phyloP scores from a whole-genome alignment of 2,888 invertebrate genomes.

The Hyppa rectilinea region DNA sequence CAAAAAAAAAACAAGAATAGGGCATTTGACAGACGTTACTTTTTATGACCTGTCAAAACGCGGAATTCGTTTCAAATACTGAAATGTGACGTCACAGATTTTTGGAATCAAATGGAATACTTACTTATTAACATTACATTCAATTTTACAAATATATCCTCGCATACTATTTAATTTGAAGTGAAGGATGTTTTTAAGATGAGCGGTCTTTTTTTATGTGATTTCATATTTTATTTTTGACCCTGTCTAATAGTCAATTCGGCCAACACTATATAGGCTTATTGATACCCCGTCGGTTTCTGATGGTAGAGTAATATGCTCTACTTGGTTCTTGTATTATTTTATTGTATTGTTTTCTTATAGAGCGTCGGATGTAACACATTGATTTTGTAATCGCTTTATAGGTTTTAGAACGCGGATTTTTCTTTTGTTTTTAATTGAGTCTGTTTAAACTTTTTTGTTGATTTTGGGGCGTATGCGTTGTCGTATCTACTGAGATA shows the following conservation, averaged over 20 bases:
- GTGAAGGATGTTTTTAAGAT: no score
- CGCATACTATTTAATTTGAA: no score
- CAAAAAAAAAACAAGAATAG: constrained; percentile 23
- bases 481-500: not conserved
- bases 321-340: constrained; percentile 7
- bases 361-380: not conserved
- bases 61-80: no score
- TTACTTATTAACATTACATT: no score
- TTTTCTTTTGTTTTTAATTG: not conserved
- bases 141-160: no score
- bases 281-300: constrained; percentile 46
- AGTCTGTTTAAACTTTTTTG: not conserved
- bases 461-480: not conserved
- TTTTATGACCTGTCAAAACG: no score
- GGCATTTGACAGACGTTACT: no score
- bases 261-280: constrained; percentile 39
- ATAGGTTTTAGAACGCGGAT: not conserved
- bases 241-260: no score
- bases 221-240: no score
- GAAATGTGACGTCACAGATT: no score
- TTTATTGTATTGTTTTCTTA: not conserved
- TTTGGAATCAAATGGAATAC: no score
- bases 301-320: constrained; percentile 31
- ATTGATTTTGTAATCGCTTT: not conserved
- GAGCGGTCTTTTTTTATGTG: no score